Evolutionary conservation across 2,888 invertebrate species (phyloP), one percentile per base, ranked within the genome.

Genomic region (Dorcus hopei): DNA sequence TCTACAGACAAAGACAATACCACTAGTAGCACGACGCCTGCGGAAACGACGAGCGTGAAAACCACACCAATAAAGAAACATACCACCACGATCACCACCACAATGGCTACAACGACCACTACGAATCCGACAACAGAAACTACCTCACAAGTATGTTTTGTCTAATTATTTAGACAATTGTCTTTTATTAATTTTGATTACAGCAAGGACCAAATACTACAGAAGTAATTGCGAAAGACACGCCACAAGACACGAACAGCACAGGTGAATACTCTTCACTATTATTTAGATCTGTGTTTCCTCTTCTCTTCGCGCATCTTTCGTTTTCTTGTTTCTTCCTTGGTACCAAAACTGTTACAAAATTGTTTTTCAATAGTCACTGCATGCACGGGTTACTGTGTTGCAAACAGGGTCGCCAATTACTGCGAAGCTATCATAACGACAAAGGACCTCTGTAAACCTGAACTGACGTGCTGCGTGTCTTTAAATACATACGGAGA

Each of bases 391-490:
- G 93, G 94, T 3, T 89, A 93, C 6, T 95, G 95, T 72, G 91
- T 94, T 55, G 88, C 90, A 19, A 87, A 90, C 52, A 82, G 88
- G 23, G 87, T 94, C 61, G 88, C 92, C 0, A 87, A 89, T 72
- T 94, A 94, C 76, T 95, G 95, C 74, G 92, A 93, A 70, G 93
- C 92, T 0, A 90, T 93, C 67, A 79, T 93, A 51, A 87, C 88
- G 51, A 85, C 87, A 2, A 81, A 84, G 39, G 86, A 85, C 38
- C 82, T 93, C 2, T 94, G 95, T 75, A 87, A 88, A 67, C 78
- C 85, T 11, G 90, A 89, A 0, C 82, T 89, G 59, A 85, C 87
- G 57, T 95, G 95, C 78, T 95, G 95, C 77, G 91, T 93, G 3
- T 87, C 89, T 9, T 83, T 87, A 62, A 90, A 92, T 68, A 83